Evolutionary conservation across 2,888 invertebrate genomes (phyloP), one percentile per base, ranked within the genome.

Genomic region (Altica lythri): DNA sequence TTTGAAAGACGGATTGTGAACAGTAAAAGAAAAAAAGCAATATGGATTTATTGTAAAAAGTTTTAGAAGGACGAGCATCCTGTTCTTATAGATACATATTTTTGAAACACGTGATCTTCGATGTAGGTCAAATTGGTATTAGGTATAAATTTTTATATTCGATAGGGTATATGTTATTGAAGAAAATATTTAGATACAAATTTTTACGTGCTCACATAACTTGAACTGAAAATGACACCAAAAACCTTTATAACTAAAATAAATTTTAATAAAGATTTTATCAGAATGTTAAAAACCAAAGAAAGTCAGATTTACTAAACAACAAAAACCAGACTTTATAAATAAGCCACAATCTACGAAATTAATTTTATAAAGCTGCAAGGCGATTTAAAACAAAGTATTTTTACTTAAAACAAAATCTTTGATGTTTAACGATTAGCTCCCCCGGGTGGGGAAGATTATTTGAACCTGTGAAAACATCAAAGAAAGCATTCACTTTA

Each of bases 401-500:
- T 13, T 35, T 17, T 13, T 50, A 13, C 43, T 10, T 12, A 10
- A 46, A 57, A 53, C 49, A 27, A 52, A 50, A 53, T 50, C 49
- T 53, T 53, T 57, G 50, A 53, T 53, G 42, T 50, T 34, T 32
- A 25, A 13, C 53, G 46, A 50, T 57, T 57, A 49, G 53, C 46
- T 49, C 14, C 47, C 14, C 47, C 49, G 53, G 57, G 49, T 53
- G 49, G 42, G 46, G 43, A 48, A 53, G 46, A 57, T 57, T 57
- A 53, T 46, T 27, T 40, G 35, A 45, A 50, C 49, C 46, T 40
- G 10, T 19, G 18, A 16, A 40, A 53, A 50, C 49, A 57, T 52
- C 57, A 57, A 57, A 50, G 57, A 32, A 53, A 50, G 53, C 43
- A 53, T 50, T 50, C 27, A 40, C 51, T 46, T 46, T 45, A 46